Percentiles rank a stretch among this genome's conserved stretches.
These are phyloP conservation scores for Holcopasites calliopsidis DNA, from an alignment of 1,140 invertebrate species.

Conservation along the genomic window DNA sequence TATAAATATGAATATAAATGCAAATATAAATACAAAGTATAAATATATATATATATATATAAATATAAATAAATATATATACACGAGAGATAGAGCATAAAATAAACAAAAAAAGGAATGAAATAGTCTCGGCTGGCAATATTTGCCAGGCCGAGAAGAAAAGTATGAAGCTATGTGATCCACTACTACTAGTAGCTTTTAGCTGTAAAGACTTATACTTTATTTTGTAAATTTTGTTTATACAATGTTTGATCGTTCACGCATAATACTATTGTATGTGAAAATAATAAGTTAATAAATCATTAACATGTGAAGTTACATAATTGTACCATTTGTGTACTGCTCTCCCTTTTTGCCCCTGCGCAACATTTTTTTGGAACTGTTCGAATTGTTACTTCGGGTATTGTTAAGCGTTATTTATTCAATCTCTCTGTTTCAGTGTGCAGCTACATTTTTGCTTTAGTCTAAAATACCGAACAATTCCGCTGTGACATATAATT, in stretches of 20 bases:
- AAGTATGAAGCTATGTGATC: conserved; percentile 80
- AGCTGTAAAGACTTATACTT: conserved; percentile 80
- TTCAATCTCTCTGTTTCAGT: not conserved
- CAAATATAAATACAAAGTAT: conserved; percentile 64
- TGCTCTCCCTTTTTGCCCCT: not conserved
- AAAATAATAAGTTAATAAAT: conserved; percentile 80
- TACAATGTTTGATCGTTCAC: conserved; percentile 80
- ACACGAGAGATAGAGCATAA: conserved; percentile 69
- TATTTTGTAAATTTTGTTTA: conserved; percentile 81
- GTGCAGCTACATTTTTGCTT: not conserved
- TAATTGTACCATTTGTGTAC: conserved; percentile 34
- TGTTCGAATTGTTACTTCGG: not conserved
- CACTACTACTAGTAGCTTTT: conserved; percentile 80
- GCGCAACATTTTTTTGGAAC: not conserved
- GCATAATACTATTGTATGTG: conserved; percentile 81
- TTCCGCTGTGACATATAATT: too few species aligned
- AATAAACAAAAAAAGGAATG: conserved; percentile 67
- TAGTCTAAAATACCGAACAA: too few species aligned
- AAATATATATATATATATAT: conserved; percentile 63
- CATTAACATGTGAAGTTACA: conserved; percentile 80
- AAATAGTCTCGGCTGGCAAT: conserved; percentile 67
- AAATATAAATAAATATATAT: conserved; percentile 67
- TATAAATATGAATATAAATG: conserved; percentile 68
- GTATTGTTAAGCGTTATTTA: conserved; percentile 5
- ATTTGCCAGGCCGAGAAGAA: conserved; percentile 65